Evolutionary conservation across 2,888 invertebrate species (phyloP), one percentile per base, ranked within the genome.

Genomic region (Eupithecia pulchellata): DNA sequence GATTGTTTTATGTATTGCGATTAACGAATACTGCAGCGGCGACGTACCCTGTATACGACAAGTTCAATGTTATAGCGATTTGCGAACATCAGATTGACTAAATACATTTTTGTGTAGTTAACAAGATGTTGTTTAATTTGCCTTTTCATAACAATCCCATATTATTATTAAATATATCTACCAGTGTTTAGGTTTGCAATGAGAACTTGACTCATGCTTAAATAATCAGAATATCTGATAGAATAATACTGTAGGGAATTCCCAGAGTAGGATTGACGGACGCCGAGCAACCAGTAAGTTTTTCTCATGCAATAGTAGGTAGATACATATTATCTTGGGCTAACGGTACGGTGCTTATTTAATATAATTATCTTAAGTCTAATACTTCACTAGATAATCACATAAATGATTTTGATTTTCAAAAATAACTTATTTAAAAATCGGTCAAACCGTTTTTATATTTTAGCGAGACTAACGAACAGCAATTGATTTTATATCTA

Each of bases 31-130:
- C 77, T 29, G 79, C 78, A 79, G 75, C 84, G 83, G 88, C 91
- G 92, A 88, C 90, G 91, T 86, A 88, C 76, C 81, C 87, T 93
- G 94, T 94, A 94, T 94, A 94, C 94, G 93, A 88, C 86, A 80
- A 91, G 86, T 91, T 92, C 92, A 90, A 93, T 92, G 91, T 93
- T 93, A 93, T 92, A 92, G 87, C 88, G 92, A 93, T 91, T 91
- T 92, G 87, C 88, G 92, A 94, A 91, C 92, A 93, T 91, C 93
- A 88, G 85, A 92, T 91, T 89, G 86, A 92, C 81, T 91, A 91
- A 93, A 92, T 93, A 94, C 92, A 93, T 93, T 93, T 93, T 94
- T 94, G 94, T 94, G 93, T 94, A 93, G 94, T 93, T 93, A 92
- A 68, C 77, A 67, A 39, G 73, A 11, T 78, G 80, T 83, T 80